These are phyloP conservation scores for Pseudomyrmex flavicornis DNA, from an alignment of 1,140 invertebrate species.

Conservation along the genomic window DNA sequence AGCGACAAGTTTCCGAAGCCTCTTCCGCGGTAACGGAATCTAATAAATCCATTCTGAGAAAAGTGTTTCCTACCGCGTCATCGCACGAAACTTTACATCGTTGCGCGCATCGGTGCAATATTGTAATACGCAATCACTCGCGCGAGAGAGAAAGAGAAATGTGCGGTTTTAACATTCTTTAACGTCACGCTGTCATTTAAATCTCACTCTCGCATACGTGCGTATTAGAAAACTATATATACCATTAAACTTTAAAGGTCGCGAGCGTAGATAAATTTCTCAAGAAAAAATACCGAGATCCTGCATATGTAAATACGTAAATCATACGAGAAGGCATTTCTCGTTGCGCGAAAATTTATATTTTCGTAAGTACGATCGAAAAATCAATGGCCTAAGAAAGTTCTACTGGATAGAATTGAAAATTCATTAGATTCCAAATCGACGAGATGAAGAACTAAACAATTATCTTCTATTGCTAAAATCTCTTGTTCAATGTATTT, in stretches of 20 bases:
- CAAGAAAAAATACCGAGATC: not conserved
- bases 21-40: slow-evolving; percentile 65
- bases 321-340: not conserved
- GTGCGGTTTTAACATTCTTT: slow-evolving; percentile 6
- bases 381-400: too few relatives aligned
- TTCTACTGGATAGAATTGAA: too few relatives aligned
- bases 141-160: slow-evolving; percentile 13
- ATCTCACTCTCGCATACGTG: not conserved
- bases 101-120: slow-evolving; percentile 12
- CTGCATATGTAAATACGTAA: not conserved
- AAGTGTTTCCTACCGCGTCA: slow-evolving; percentile 37
- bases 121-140: slow-evolving; percentile 5
- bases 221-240: not conserved
- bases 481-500: not conserved
- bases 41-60: slow-evolving; percentile 66
- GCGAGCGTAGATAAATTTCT: not conserved
- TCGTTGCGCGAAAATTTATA: not conserved
- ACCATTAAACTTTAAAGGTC: not conserved
- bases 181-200: not conserved
- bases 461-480: not conserved
- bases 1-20: slow-evolving; percentile 61
- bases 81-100: not conserved
- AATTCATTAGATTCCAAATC: too few relatives aligned
- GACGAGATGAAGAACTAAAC: too few relatives aligned
- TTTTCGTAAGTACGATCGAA: too few relatives aligned